Evolutionary conservation across 2,888 invertebrate species (phyloP).

Genomic region (Tinea trinotella): DNA sequence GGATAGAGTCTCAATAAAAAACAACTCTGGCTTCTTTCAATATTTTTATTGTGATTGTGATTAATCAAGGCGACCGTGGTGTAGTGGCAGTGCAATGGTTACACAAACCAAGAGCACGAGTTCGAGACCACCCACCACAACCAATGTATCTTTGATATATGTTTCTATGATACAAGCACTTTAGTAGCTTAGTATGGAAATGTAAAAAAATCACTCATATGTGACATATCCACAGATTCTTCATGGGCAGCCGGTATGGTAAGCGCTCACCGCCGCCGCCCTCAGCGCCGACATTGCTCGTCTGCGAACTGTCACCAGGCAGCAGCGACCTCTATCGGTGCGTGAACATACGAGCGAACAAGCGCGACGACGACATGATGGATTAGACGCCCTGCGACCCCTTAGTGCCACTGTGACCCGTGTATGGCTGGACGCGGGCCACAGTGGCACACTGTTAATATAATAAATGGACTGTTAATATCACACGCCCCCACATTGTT

Average conservation of each 20-base stretch:
- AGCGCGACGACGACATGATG: background rate
- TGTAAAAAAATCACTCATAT: background rate
- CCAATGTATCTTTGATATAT: no score
- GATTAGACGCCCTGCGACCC: no score
- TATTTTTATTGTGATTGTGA: no score
- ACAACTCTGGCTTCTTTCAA: no score
- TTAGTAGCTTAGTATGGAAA: no score
- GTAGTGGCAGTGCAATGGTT: background rate
- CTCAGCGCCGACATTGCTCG: constrained; percentile 6
- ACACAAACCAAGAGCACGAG: background rate
- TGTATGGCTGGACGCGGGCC: background rate
- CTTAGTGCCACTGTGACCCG: constrained; percentile 2
- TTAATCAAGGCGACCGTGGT: no score
- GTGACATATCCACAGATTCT: constrained; percentile 29
- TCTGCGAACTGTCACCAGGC: background rate
- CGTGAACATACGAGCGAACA: background rate
- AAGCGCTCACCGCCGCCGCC: constrained; percentile 36
- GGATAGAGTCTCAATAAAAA: no score
- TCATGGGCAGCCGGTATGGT: constrained; percentile 48
- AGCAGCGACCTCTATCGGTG: background rate
- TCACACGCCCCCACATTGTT: background rate
- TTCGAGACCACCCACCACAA: background rate
- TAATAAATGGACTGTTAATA: constrained; percentile 4
- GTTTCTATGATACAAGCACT: no score
- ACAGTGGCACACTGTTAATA: background rate